These are phyloP conservation scores for Patella pellucida DNA, from an alignment of 2,888 invertebrate species.

Conservation along the genomic window DNA sequence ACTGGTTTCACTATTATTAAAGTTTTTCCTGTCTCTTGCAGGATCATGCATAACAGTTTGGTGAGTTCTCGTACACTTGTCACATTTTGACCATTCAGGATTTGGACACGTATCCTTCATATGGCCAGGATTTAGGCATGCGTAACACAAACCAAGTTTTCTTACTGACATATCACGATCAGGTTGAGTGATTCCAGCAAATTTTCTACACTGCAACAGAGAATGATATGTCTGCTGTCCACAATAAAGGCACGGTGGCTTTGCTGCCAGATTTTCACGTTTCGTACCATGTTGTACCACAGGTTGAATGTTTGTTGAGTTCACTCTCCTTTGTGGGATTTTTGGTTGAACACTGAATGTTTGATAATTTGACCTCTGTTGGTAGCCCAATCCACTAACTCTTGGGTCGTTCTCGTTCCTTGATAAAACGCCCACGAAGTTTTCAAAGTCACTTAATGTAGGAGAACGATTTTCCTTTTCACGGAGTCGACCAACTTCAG, in stretches of 20 bases:
- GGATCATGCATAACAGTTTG: no score
- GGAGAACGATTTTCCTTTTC: neutral
- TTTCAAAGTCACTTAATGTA: neutral
- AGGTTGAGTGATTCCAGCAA: neutral
- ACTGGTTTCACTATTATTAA: no score
- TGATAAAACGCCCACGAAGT: neutral
- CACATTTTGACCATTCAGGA: neutral
- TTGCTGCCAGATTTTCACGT: neutral
- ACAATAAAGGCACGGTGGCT: neutral
- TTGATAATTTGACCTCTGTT: neutral
- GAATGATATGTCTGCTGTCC: neutral
- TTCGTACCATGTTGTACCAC: neutral
- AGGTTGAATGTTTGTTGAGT: no score
- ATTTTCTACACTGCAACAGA: neutral
- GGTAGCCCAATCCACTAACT: neutral
- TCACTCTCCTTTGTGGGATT: no score
- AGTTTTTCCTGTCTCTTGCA: no score
- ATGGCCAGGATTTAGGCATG: neutral
- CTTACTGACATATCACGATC: neutral
- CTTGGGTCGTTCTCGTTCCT: neutral
- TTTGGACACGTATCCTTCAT: neutral
- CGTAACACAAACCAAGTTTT: neutral
- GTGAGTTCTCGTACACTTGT: no score
- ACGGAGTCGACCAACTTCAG: neutral
- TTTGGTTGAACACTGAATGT: neutral